Base-by-base conservation (phyloP, 2,113 vertebrate genomes). In the Noturus placidus region DNA sequence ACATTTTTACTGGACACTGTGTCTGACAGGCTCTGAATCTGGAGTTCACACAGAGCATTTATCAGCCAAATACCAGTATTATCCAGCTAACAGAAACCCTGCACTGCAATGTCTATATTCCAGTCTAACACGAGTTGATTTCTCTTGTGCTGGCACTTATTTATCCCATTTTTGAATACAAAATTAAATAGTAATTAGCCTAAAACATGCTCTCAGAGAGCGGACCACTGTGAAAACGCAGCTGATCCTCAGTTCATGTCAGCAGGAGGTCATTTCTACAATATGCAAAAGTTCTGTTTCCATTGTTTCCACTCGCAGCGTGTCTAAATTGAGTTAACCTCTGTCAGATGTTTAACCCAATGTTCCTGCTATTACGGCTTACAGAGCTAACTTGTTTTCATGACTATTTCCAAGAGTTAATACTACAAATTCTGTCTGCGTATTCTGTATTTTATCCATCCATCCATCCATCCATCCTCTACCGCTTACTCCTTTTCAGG, bases 281-380 rank as follows among this genome's bases (percentile, higher is more conserved):
- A 38, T 35, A 69, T 79, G 46, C 38, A 79, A 79, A 38, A 35
- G 46, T 38, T 72, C 63, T 46, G n/a, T 69, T 85, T 82, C 72
- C 35, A 87, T 72, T 84, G 82, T 78, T 84, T 56, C 38, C 82
- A 54, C 57, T 42, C 25, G 0, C 82, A 78, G 72, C 61, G 14
- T 52, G 82, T 65, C 81, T 84, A 78, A 65, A 87, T 65, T 54
- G 81, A 83, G 70, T 88, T 84, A 87, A 77, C 67, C 35, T 56
- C 80, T 33, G 81, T 76, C 57, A 74, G 42, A 70, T 72, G 10
- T 50, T 74, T 8, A 52, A 33, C 82, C 59, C 14, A 35, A 88
- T 84, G 22, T 67, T 46, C 17, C 46, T 56, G 46, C n/a, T 5
- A 56, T 17, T 20, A 10, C 20, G 57, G 67, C 79, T 15, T 33